phyloP scores from a whole-genome alignment of 2,888 invertebrate genomes.

The Stenichneumon culpator region DNA sequence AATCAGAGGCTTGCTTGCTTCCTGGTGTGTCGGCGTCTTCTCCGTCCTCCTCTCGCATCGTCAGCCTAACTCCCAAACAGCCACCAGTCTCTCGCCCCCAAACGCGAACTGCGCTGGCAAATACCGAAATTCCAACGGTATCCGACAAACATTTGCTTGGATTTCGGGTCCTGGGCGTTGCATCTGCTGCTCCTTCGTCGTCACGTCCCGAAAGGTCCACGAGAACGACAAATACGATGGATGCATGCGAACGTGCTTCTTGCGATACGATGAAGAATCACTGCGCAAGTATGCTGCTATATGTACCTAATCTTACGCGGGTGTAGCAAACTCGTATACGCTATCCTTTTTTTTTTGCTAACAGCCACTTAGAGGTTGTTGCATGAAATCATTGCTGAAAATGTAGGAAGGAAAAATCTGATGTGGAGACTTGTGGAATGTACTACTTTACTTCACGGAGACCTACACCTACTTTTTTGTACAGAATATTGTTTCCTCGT shows the following conservation, averaged over 20 bases:
- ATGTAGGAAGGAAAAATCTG: background rate
- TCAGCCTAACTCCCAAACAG: slow-evolving; percentile 75
- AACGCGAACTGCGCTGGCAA: slow-evolving; percentile 72
- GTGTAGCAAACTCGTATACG: background rate
- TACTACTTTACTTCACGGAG: too few species aligned
- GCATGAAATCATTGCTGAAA: too few species aligned
- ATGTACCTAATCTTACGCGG: background rate
- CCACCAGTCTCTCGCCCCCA: slow-evolving; percentile 61
- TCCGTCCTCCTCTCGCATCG: slow-evolving; percentile 60
- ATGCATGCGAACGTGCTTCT: slow-evolving; percentile 36
- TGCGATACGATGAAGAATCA: slow-evolving; percentile 24
- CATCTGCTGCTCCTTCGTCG: slow-evolving; percentile 13
- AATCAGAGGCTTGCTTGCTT: slow-evolving; percentile 33
- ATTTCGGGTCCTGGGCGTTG: slow-evolving; percentile 55
- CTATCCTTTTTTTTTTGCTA: background rate
- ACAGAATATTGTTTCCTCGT: too few species aligned
- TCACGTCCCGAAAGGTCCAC: slow-evolving; percentile 45
- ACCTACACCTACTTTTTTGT: too few species aligned
- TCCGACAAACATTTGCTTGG: slow-evolving; percentile 77
- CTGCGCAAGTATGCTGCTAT: slow-evolving; percentile 17
- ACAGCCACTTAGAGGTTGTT: background rate
- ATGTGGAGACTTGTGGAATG: too few species aligned
- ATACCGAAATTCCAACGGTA: slow-evolving; percentile 74
- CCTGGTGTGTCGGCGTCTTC: slow-evolving; percentile 14
- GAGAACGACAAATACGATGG: slow-evolving; percentile 35